Base-by-base conservation (phyloP, 2,113 vertebrate species). In the Laticauda laticaudata region DNA sequence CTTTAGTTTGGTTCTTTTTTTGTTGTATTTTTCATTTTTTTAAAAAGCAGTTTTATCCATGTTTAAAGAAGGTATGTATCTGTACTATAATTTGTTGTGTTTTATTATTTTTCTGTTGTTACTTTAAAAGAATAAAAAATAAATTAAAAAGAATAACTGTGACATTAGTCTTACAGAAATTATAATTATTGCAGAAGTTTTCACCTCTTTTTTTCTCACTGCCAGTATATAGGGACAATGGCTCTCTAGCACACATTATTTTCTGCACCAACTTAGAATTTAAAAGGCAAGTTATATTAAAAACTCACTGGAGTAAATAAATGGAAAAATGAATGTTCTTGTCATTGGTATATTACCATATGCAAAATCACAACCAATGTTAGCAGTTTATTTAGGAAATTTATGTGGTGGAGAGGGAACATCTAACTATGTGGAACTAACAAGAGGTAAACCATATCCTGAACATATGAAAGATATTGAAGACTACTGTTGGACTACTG, bases 331-430 rank as follows among this genome's bases (percentile, higher is more conserved):
- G 57, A 94, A 87, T 53, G n/a, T 54, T 54, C 14, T 87, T 64
- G 81, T 48, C 56, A 92, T 34, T 26, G 48, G 6, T 75, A 92
- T 86, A 89, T 69, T 89, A 45, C n/a, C 69, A 90, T 92, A 92
- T 90, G 88, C 69, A 91, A 91, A 93, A 89, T 61, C 93, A 29
- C 23, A 61, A 48, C 55, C 69, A 23, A n/a, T 20, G 4, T 43
- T 87, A 86, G 87, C 89, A 75, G 91, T 89, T 93, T 90, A 29
- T 89, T 89, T 93, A 57, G 88, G 55, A 93, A 87, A 94, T 92
- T 91, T 34, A 57, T 92, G 64, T 69, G 64, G 59, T n/a, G 20
- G 86, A 14, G 61, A 39, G 86, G 61, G 34, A 15, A 14, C 23
- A 59, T n/a, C 23, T 54, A 92, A 92, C 56, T 55, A 87, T 92